Evolutionary conservation across 2,888 invertebrate species (phyloP), one percentile per base, ranked within the genome.

Genomic region (Scaeva pyrastri): DNA sequence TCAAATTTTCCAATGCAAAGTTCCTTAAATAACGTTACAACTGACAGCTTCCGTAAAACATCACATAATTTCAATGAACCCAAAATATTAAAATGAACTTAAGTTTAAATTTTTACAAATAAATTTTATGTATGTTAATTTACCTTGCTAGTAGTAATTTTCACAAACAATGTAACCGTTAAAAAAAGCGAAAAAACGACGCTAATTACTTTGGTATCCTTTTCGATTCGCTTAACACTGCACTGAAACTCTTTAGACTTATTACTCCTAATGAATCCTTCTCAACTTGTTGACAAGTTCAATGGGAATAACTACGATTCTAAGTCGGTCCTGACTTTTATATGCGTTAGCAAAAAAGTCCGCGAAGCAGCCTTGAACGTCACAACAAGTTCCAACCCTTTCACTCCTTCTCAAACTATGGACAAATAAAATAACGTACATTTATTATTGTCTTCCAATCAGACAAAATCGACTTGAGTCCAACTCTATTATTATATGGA

Each of bases 381-480:
- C 43, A 31, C 1, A 5, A 7, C 31, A 31, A 31, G 31, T 8
- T 23, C 11, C 48, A 6, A 36, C 62, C 84, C 48, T 56, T 26
- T 50, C 21, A 45, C 70, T 58, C 36, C 12, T 26, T 31, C 50
- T 55, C 48, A 74, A 62, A 12, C 52, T 79, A 62, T 31, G 14
- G 10, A 45, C 19, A 64, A 31, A 23, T 14, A 66, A 48, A 43
- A 12, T 19, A 19, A 19, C 16, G 19, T 7, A 48, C 14, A 48
- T 48, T 39, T 41, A 72, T 66, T 72, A 75, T 79, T 81, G 62
- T 68, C 81, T 81, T 68, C 41, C 81, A 85, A 85, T 81, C 81
- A 81, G 48, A 60, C 75, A 85, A 85, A 81, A 76, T 75, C 81
- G 60, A 72, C 85, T 81, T 76, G 81, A 76, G 60, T 68, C 81